Conservation (phyloP, 2,797 vertebrate species). For the Melanotaenia trifasciata region DNA sequence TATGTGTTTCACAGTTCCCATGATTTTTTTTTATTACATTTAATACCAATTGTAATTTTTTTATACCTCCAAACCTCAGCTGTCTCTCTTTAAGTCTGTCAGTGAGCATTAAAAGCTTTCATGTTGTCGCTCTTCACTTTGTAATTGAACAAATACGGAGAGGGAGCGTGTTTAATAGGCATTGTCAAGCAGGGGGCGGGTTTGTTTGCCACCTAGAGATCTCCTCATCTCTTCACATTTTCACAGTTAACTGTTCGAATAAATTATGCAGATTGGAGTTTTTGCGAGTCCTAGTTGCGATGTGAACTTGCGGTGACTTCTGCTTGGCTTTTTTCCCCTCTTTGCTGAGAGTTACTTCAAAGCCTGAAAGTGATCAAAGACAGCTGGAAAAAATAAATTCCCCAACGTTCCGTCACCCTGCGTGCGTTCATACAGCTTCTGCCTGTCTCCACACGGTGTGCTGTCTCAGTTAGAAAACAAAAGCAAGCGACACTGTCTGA, state of each 20-base stretch:
- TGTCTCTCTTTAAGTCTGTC: slow-evolving; percentile 55
- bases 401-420: slow-evolving; percentile 80
- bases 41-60: slow-evolving; percentile 23
- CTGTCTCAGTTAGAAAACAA: slow-evolving; percentile 79
- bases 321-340: slow-evolving; percentile 70
- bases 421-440: slow-evolving; percentile 76
- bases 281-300: slow-evolving; percentile 78
- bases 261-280: slow-evolving; percentile 84
- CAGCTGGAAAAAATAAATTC: slow-evolving; percentile 78
- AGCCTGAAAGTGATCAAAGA: slow-evolving; percentile 89
- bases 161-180: slow-evolving; percentile 75
- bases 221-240: slow-evolving; percentile 66
- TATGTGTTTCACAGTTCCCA: background rate
- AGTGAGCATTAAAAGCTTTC: slow-evolving; percentile 56
- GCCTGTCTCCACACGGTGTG: slow-evolving; percentile 61
- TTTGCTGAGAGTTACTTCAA: slow-evolving; percentile 86
- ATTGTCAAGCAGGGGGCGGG: slow-evolving; percentile 69
- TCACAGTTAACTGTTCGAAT: slow-evolving; percentile 77
- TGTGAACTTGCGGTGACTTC: slow-evolving; percentile 85
- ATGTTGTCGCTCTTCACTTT: slow-evolving; percentile 62
- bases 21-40: slow-evolving; percentile 26
- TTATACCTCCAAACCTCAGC: slow-evolving; percentile 19
- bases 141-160: slow-evolving; percentile 78
- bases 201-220: slow-evolving; percentile 71
- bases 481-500: slow-evolving; percentile 81